phyloP scores from a whole-genome alignment of 2,113 vertebrate species.

The Martes martes region DNA sequence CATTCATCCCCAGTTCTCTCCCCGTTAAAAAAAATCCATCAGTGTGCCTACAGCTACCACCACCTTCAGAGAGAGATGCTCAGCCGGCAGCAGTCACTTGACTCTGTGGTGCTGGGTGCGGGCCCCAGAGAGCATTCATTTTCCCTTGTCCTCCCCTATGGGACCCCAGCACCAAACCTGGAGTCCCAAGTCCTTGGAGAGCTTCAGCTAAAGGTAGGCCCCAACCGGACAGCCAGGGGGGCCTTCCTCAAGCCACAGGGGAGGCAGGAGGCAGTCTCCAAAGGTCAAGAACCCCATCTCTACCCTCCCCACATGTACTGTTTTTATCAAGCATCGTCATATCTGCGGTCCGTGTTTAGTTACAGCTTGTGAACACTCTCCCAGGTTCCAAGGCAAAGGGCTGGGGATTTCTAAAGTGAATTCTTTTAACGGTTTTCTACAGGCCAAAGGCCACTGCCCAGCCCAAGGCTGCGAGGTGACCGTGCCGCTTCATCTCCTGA shows the following conservation, averaged over 20 bases:
- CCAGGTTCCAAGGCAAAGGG: conserved; percentile 17
- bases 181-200: conserved; percentile 25
- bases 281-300: background rate
- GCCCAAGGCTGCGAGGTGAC: background rate
- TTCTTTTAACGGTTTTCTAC: conserved; percentile 5
- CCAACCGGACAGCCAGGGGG: background rate
- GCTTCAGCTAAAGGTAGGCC: background rate
- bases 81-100: background rate
- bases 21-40: conserved; percentile 27
- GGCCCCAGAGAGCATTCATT: conserved; percentile 29
- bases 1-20: conserved; percentile 50
- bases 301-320: background rate
- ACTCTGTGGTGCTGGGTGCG: background rate
- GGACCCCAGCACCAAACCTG: background rate
- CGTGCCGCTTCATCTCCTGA: background rate
- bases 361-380: conserved; percentile 30
- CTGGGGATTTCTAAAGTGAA: background rate
- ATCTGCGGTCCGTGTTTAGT: conserved; percentile 23
- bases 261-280: background rate
- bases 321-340: background rate
- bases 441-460: background rate
- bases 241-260: background rate
- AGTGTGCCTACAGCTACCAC: background rate
- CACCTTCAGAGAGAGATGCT: background rate
- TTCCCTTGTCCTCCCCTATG: background rate